phyloP scores from a whole-genome alignment of 1,140 invertebrate species.

The Lepidurus packardi region DNA sequence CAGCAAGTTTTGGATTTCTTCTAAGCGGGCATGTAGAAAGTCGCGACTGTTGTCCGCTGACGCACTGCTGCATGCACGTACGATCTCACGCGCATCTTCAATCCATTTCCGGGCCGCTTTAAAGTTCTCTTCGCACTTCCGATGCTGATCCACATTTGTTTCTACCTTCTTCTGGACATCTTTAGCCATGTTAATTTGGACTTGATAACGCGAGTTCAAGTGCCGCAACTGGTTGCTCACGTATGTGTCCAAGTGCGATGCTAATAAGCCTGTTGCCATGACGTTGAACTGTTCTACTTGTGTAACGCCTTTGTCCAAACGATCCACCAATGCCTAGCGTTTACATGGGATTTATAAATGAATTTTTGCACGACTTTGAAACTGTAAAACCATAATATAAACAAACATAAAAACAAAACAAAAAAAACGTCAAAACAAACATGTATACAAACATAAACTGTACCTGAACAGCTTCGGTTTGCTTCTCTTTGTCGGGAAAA shows the following conservation, averaged over 20 bases:
- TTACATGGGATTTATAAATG: conserved; percentile 49
- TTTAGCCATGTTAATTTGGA: conserved; percentile 78
- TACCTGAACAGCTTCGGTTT: conserved; percentile 52
- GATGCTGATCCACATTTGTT: conserved; percentile 80
- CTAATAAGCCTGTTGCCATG: conserved; percentile 63
- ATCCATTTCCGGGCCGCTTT: conserved; percentile 81
- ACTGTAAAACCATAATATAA: not conserved
- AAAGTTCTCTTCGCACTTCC: conserved; percentile 72
- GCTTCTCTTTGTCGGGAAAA: conserved; percentile 75
- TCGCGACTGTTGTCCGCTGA: conserved; percentile 74
- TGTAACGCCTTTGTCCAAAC: conserved; percentile 66
- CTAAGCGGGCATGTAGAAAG: conserved; percentile 70
- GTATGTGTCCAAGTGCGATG: conserved; percentile 81
- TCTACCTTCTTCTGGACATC: conserved; percentile 89
- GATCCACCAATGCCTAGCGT: conserved; percentile 54
- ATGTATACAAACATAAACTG: no score
- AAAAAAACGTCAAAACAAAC: not conserved
- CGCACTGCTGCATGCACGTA: conserved; percentile 70
- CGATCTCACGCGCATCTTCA: conserved; percentile 73
- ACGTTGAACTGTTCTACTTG: conserved; percentile 80
- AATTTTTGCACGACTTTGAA: not conserved
- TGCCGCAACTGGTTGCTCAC: conserved; percentile 84
- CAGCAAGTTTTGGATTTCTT: conserved; percentile 68
- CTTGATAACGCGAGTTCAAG: conserved; percentile 82
- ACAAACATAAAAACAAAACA: not conserved